Conservation (phyloP, 2,888 invertebrate genomes). For the Heliconius cydno region DNA sequence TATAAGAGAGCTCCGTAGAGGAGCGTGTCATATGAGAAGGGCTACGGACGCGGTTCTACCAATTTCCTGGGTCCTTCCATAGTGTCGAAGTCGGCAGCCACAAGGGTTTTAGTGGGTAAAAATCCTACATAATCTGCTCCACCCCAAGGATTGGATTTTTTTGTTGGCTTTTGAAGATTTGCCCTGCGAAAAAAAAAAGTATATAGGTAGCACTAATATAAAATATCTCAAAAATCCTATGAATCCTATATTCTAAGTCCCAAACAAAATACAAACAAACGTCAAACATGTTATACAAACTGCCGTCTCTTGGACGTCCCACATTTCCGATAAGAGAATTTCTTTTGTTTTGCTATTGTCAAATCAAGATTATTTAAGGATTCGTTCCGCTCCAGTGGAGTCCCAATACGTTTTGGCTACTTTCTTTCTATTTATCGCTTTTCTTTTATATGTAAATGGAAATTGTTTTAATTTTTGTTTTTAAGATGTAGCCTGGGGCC, state of each 20-base stretch:
- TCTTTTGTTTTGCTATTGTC: conserved; percentile 35
- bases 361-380: conserved; percentile 38
- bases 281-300: conserved; percentile 20
- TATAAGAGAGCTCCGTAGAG: too few species aligned
- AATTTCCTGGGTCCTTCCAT: too few species aligned
- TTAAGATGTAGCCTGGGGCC: not conserved
- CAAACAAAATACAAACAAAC: conserved; percentile 15
- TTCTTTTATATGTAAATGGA: not conserved
- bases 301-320: conserved; percentile 29
- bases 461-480: not conserved
- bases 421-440: conserved; percentile 22
- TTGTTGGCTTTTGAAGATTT: too few species aligned
- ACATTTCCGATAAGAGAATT: conserved; percentile 31
- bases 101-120: too few species aligned
- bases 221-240: too few species aligned
- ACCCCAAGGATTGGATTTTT: too few species aligned
- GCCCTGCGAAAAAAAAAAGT: too few species aligned
- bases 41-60: too few species aligned
- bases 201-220: too few species aligned
- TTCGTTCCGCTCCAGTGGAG: conserved; percentile 26
- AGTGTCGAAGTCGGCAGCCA: too few species aligned
- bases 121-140: too few species aligned
- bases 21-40: too few species aligned
- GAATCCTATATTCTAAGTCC: not conserved
- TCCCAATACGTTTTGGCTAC: conserved; percentile 21